Conservation (phyloP, 2,113 vertebrate genomes). For the Noturus placidus region DNA sequence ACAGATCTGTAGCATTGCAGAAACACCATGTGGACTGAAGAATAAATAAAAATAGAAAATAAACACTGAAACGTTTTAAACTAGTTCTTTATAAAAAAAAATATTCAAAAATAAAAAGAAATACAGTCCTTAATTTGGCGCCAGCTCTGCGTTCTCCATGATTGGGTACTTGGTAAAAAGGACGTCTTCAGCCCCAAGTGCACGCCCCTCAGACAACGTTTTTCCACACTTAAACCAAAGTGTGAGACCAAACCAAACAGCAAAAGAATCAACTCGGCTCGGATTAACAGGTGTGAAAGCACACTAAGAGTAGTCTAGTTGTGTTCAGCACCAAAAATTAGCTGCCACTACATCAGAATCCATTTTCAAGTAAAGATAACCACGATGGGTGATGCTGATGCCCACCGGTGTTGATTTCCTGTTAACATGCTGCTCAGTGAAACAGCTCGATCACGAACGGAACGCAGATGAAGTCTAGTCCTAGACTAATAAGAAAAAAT, state of each 20-base stretch:
- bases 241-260: neutral
- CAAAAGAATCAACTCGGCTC: neutral
- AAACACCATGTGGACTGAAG: neutral
- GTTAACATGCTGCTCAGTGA: neutral
- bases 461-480: neutral
- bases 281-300: neutral
- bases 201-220: neutral
- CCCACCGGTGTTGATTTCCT: neutral
- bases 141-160: neutral
- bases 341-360: neutral
- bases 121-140: neutral
- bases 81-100: neutral
- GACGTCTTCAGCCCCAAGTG: neutral
- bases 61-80: neutral
- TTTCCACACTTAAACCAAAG: neutral
- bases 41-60: neutral
- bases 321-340: conserved; percentile 1
- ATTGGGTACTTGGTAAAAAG: neutral
- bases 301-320: neutral
- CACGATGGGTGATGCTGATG: neutral
- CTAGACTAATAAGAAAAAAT: neutral
- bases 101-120: neutral
- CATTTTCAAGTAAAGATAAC: neutral
- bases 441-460: neutral
- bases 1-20: neutral